Evolutionary conservation across 37 sponge, comb jelly and placozoan species (phyloP).

Genomic region (Tethya wilhelma): DNA sequence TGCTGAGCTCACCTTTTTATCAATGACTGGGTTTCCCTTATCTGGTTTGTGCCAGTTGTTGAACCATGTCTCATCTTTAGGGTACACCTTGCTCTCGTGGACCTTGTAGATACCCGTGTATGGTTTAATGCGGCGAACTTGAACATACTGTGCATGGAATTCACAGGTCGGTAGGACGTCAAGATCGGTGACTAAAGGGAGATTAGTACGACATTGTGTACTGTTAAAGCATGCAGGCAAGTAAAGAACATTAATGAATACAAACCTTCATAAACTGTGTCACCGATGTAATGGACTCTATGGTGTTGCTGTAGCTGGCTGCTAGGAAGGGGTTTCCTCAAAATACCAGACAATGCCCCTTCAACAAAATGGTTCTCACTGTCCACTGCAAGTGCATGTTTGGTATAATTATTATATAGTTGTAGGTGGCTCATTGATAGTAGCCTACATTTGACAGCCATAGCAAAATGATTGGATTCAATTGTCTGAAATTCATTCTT

Average conservation of each 20-base stretch:
- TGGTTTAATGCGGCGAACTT: slow-evolving; percentile 6
- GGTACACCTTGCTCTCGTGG: slow-evolving; percentile 26
- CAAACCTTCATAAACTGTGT: slow-evolving; percentile 25
- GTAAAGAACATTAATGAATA: no score
- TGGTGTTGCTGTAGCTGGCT: slow-evolving; percentile 28
- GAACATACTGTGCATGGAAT: slow-evolving; percentile 34
- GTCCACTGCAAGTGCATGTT: not conserved
- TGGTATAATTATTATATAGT: not conserved
- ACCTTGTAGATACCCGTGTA: slow-evolving; percentile 52
- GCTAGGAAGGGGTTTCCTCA: slow-evolving; percentile 32
- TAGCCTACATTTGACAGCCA: slow-evolving; percentile 56
- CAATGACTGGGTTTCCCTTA: slow-evolving; percentile 25
- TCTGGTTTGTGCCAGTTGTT: slow-evolving; percentile 19
- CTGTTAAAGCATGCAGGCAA: no score
- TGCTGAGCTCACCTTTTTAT: not conserved
- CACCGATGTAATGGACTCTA: not conserved
- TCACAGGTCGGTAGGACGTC: slow-evolving; percentile 52
- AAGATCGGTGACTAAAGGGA: slow-evolving; percentile 34
- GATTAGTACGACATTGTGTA: not conserved
- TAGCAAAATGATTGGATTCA: slow-evolving; percentile 24
- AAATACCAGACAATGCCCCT: not conserved
- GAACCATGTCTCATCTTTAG: slow-evolving; percentile 47
- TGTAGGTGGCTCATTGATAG: not conserved
- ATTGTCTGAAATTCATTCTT: slow-evolving; percentile 8
- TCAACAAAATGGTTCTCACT: not conserved